A percentile compares a stretch with the other conserved stretches of the same genome.
phyloP scores from a whole-genome alignment of 2,113 vertebrate species.

The Sturnus vulgaris region DNA sequence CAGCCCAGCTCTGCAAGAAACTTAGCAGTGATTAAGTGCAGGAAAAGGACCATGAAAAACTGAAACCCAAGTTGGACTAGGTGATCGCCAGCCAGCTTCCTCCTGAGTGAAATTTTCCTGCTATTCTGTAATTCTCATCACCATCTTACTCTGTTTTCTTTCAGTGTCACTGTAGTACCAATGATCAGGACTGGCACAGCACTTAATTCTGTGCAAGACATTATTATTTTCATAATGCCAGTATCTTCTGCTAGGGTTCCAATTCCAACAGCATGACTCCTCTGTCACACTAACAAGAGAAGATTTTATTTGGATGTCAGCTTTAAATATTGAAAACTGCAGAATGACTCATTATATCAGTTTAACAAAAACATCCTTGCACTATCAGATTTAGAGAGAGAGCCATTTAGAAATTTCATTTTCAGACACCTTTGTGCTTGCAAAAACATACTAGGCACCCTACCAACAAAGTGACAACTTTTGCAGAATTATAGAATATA shows the following conservation, averaged over 20 bases:
- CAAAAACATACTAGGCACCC: neutral
- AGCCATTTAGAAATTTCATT: neutral
- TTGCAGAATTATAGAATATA: neutral
- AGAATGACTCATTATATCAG: neutral
- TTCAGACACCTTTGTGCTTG: neutral
- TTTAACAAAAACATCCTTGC: neutral
- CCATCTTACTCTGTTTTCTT: neutral
- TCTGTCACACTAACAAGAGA: rapidly evolving
- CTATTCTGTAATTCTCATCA: neutral
- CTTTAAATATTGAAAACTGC: neutral
- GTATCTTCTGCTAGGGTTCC: neutral
- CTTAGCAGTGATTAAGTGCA: rapidly evolving
- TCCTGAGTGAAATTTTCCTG: neutral
- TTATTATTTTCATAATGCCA: neutral
- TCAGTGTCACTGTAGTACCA: rapidly evolving
- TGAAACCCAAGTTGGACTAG: neutral
- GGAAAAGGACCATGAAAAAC: neutral
- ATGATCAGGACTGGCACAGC: neutral
- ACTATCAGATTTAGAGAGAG: neutral
- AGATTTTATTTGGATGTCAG: neutral
- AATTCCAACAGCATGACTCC: neutral
- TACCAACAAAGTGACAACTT: neutral
- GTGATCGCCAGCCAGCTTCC: neutral
- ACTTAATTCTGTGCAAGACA: neutral
- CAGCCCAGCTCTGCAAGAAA: neutral